Percentiles rank a stretch among this genome's conserved stretches.
These are phyloP conservation scores for Conopomorpha cramerella DNA, from an alignment of 1,140 invertebrate genomes.

Conservation along the genomic window DNA sequence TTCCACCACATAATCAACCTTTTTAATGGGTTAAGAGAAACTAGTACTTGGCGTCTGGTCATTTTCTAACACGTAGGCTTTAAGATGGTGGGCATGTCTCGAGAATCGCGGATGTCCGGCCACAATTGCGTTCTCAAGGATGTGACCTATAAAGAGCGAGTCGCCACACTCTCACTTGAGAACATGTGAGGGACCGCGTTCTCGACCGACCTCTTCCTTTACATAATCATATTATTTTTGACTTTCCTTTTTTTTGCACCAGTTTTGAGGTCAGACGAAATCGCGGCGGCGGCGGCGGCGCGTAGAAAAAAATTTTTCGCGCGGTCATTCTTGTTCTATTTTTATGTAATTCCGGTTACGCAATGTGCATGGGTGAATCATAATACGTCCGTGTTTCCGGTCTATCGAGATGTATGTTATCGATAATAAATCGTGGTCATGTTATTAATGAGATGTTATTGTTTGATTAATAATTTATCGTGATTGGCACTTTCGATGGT, in stretches of 20 bases:
- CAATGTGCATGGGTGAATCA: too few relatives aligned
- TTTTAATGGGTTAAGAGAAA: slow-evolving; percentile 44
- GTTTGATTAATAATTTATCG: too few relatives aligned
- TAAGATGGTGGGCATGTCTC: slow-evolving; percentile 7
- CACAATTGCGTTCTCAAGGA: background rate
- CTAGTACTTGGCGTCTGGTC: slow-evolving; percentile 18
- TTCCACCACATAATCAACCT: slow-evolving; percentile 38
- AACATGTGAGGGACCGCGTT: too few relatives aligned
- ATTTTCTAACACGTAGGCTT: slow-evolving; percentile 25
- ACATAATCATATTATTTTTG: background rate
- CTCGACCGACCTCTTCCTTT: background rate
- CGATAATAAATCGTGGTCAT: too few relatives aligned
- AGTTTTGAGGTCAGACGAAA: background rate
- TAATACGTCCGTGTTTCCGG: too few relatives aligned
- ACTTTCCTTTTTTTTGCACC: background rate
- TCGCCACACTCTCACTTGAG: background rate
- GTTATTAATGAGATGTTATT: too few relatives aligned
- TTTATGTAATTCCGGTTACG: too few relatives aligned
- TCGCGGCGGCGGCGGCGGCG: too few relatives aligned
- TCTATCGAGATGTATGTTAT: too few relatives aligned
- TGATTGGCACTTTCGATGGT: too few relatives aligned
- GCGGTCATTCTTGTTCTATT: too few relatives aligned
- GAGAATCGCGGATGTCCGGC: slow-evolving; percentile 14
- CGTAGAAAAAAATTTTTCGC: too few relatives aligned
- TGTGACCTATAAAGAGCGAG: background rate